Evolutionary conservation across 2,888 invertebrate genomes (phyloP), one percentile per base, ranked within the genome.

Genomic region (Thera britannica): DNA sequence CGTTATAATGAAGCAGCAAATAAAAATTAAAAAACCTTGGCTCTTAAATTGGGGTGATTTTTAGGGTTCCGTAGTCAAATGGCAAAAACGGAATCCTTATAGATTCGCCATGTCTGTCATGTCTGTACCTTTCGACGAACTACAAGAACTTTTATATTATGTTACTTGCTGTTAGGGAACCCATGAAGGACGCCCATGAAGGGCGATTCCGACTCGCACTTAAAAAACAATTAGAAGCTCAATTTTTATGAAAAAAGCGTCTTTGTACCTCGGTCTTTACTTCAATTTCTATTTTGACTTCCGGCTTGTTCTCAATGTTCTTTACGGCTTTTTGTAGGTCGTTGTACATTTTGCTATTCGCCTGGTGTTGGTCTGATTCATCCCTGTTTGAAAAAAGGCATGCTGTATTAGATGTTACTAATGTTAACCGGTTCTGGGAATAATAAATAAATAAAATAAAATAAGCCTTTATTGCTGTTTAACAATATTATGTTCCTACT

Each of bases 281-380:
- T 12, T 89, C 89, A 9, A 84, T 82, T 65, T 90, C 90, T 0
- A 83, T 73, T 62, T 89, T 90, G 4, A 87, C 79, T 36, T 89
- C 88, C 0, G 84, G 65, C 60, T 91, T 90, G 2, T 76, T 75
- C 65, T 91, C 92, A 48, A 92, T 90, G 62, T 85, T 90, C 69
- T 90, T 90, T 0, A 90, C 92, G 0, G 90, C 85, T 68, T 90
- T 91, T 68, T 90, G 92, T 3, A 90, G 78, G 55, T 91, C 90
- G 41, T 82, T 84, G 72, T 90, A 88, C 84, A 89, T 87, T 78
- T 92, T 92, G 62, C 80, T 87, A 65, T 79, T 88, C 64, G 90
- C 89, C 8, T 81, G 82, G 8, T 83, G 84, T 7, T 84, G 87
- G 2, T 91, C 91, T 0, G 79, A 67, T 48, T 92, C 90, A 36